Evolutionary conservation across 2,888 invertebrate species (phyloP).

Genomic region (Eupithecia inturbata): DNA sequence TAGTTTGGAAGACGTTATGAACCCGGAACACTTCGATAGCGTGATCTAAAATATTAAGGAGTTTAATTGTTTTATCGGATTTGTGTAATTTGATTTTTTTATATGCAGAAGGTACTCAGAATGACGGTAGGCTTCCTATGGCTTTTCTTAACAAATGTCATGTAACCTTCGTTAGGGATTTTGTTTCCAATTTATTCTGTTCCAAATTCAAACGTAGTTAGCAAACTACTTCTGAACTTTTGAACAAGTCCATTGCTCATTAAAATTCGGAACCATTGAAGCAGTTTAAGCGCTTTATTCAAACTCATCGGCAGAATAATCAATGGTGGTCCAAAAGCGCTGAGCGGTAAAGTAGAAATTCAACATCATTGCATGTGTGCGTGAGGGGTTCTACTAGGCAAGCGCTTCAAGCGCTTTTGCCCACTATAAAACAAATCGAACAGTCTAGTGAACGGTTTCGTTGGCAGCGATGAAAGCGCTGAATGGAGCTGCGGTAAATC

Average conservation of each 20-base stretch:
- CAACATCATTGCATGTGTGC: conserved; percentile 12
- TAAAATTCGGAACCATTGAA: conserved; percentile 5
- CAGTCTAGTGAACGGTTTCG: not conserved
- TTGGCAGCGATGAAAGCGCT: conserved; percentile 57
- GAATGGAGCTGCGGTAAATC: conserved; percentile 27
- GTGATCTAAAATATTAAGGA: too few relatives aligned
- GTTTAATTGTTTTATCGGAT: too few relatives aligned
- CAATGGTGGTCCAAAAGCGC: conserved; percentile 15
- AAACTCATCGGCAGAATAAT: not conserved
- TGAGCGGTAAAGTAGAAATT: conserved; percentile 9
- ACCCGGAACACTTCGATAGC: too few relatives aligned
- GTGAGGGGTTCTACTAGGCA: not conserved
- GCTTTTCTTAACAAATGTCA: too few relatives aligned
- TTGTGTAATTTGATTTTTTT: too few relatives aligned
- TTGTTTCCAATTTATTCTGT: too few relatives aligned
- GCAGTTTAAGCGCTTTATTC: conserved; percentile 15
- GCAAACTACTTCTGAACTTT: not conserved
- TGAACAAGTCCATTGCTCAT: not conserved
- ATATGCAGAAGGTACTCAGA: too few relatives aligned
- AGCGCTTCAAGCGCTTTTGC: conserved; percentile 1
- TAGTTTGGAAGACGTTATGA: too few relatives aligned
- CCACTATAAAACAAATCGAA: not conserved
- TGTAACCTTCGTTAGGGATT: too few relatives aligned
- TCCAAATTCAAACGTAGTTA: conserved; percentile 1
- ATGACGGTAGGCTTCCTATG: too few relatives aligned